Evolutionary conservation across 2,113 vertebrate genomes (phyloP), one percentile per base, ranked within the genome.

Genomic region (Ornithorhynchus anatinus): DNA sequence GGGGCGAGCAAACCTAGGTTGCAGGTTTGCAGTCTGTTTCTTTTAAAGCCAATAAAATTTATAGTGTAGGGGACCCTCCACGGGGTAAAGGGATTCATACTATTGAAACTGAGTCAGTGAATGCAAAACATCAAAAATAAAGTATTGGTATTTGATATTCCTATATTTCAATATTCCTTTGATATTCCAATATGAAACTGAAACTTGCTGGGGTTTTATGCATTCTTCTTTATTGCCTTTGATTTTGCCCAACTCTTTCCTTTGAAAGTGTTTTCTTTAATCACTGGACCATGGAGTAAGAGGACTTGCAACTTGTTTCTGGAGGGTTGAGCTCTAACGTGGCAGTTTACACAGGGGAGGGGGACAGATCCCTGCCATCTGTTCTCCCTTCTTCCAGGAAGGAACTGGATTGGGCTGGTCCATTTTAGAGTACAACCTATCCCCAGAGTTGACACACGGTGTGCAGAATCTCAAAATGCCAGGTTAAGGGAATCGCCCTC

Each of bases 161-260:
- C 89, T 90, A 71, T 87, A 90, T 91, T 91, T 86, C 90, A 90
- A 89, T 91, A 90, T 87, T 91, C 87, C 89, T 94, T 94, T 94
- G 89, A 92, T 93, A 93, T 92, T 90, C 79, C 84, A 76, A 89
- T 85, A 83, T 87, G 91, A 93, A 94, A 93, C 65, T 80, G 74
- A 91, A 91, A 90, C 85, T 91, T n/a, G 74, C 77, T 91, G 88
- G 89, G 89, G 89, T 91, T 93, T 93, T 90, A 89, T 89, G 90
- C 88, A 91, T 92, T 91, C 86, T 90, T 80, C 10, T 7, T 31
- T 58, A 14, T 64, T 5, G 1, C 71, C 87, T 92, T 91, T 92
- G 87, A 91, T 91, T 91, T 77, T 42, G 59, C 62, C 20, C 53
- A 68, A 62, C 69, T 82, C 71, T 48, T 27, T 84, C 84, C 79